A percentile compares a stretch with the other conserved stretches of the same genome.
phyloP scores from a whole-genome alignment of 2,888 invertebrate genomes.

The Willowsia nigromaculata region DNA sequence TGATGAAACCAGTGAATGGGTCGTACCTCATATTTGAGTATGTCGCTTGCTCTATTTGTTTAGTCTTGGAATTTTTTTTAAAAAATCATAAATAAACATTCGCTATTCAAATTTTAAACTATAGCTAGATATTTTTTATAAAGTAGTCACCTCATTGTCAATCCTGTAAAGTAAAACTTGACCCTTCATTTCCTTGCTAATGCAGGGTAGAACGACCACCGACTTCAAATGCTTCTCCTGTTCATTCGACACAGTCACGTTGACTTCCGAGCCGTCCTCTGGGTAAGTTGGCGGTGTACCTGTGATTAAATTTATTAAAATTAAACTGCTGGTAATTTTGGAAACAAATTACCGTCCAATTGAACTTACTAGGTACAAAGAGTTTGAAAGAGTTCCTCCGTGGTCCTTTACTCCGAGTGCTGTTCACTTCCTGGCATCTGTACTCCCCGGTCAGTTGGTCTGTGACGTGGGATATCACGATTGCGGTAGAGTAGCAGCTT shows the following conservation, averaged over 20 bases:
- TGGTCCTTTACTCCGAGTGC: conserved; percentile 33
- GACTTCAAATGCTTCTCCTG: conserved; percentile 31
- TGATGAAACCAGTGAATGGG: conserved; percentile 46
- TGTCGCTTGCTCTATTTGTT: neutral
- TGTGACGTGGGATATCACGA: conserved; percentile 68
- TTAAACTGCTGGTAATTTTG: no score
- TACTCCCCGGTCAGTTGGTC: conserved; percentile 73
- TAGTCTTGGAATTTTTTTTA: no score
- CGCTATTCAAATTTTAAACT: neutral
- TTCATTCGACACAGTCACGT: conserved; percentile 63
- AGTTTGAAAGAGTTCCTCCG: conserved; percentile 64
- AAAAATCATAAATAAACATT: no score
- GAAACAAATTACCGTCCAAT: no score
- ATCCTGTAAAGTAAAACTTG: conserved; percentile 38
- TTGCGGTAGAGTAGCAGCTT: conserved; percentile 66
- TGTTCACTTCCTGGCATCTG: conserved; percentile 59
- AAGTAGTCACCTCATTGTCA: neutral
- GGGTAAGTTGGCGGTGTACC: conserved; percentile 62
- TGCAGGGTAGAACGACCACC: conserved; percentile 63
- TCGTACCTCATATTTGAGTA: conserved; percentile 57
- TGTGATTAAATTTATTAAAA: no score
- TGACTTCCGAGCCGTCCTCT: conserved; percentile 57
- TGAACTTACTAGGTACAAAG: conserved; percentile 71
- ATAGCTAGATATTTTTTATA: neutral
- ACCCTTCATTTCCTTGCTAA: conserved; percentile 52